Evolutionary conservation across 2,888 invertebrate species (phyloP).

Genomic region (Miltochrista miniata): DNA sequence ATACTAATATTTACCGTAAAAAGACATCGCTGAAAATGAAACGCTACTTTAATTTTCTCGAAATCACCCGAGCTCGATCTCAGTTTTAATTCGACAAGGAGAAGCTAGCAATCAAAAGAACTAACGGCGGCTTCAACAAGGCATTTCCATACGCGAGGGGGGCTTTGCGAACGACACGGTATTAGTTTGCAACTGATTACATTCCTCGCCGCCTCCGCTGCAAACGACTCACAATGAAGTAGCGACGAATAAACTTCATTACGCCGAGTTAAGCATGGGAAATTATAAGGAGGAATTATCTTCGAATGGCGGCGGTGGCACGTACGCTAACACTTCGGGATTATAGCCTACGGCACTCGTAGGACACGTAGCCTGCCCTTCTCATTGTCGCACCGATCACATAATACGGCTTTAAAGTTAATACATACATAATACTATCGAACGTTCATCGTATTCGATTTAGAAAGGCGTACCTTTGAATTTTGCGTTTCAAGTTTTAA

Average conservation of each 20-base stretch:
- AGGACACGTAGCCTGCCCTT: slow-evolving; percentile 54
- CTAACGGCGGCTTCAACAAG: slow-evolving; percentile 76
- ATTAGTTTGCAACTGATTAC: slow-evolving; percentile 83
- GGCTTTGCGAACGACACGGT: slow-evolving; percentile 73
- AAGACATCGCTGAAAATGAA: slow-evolving; percentile 71
- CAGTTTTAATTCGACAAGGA: slow-evolving; percentile 78
- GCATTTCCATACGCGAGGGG: slow-evolving; percentile 80
- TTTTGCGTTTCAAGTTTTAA: slow-evolving; percentile 58
- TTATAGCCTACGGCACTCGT: slow-evolving; percentile 66
- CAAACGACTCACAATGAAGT: slow-evolving; percentile 79
- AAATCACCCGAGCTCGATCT: slow-evolving; percentile 72
- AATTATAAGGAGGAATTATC: slow-evolving; percentile 82
- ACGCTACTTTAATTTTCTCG: slow-evolving; percentile 77
- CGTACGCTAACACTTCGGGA: slow-evolving; percentile 68
- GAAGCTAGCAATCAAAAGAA: slow-evolving; percentile 80
- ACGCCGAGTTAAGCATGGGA: slow-evolving; percentile 79
- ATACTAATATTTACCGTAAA: slow-evolving; percentile 74
- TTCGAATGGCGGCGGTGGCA: slow-evolving; percentile 68
- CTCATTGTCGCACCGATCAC: slow-evolving; percentile 53
- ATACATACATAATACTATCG: slow-evolving; percentile 49
- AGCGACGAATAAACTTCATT: slow-evolving; percentile 82
- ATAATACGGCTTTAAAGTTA: slow-evolving; percentile 52
- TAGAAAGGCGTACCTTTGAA: slow-evolving; percentile 31
- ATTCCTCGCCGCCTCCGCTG: slow-evolving; percentile 71
- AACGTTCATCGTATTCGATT: slow-evolving; percentile 51